phyloP scores from a whole-genome alignment of 2,888 invertebrate species.

The Gymnosoma rotundatum region DNA sequence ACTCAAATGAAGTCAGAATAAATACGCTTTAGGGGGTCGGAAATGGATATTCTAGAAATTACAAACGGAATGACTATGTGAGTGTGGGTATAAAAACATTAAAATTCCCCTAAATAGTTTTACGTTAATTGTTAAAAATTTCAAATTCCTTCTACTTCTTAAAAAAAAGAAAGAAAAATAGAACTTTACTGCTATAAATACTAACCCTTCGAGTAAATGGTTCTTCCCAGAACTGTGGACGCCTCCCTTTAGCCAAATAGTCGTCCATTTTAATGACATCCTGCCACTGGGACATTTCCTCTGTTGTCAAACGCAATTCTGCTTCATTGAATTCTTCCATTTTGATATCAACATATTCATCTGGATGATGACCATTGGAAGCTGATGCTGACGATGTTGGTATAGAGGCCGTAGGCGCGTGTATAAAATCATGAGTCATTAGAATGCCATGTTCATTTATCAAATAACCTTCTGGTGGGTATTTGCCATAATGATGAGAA shows the following conservation, averaged over 20 bases:
- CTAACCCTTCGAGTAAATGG: conserved; percentile 90
- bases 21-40: too few relatives aligned
- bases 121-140: too few relatives aligned
- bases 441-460: conserved; percentile 79
- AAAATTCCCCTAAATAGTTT: too few relatives aligned
- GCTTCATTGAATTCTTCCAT: conserved; percentile 78
- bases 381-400: conserved; percentile 72
- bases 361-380: conserved; percentile 67
- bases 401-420: conserved; percentile 70
- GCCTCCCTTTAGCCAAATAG: conserved; percentile 91
- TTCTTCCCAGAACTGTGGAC: conserved; percentile 97
- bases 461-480: conserved; percentile 75
- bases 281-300: conserved; percentile 81
- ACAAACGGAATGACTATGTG: too few relatives aligned
- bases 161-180: too few relatives aligned
- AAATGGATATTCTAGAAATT: too few relatives aligned
- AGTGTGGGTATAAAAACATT: too few relatives aligned
- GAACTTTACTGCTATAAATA: not conserved
- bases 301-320: conserved; percentile 78
- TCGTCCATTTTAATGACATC: conserved; percentile 93
- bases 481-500: conserved; percentile 75
- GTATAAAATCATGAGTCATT: conserved; percentile 78
- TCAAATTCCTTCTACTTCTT: too few relatives aligned
- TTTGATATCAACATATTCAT: conserved; percentile 77
- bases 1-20: too few relatives aligned